Evolutionary conservation across 2,113 vertebrate species (phyloP).

Genomic region (Petrocephalus zakoni): DNA sequence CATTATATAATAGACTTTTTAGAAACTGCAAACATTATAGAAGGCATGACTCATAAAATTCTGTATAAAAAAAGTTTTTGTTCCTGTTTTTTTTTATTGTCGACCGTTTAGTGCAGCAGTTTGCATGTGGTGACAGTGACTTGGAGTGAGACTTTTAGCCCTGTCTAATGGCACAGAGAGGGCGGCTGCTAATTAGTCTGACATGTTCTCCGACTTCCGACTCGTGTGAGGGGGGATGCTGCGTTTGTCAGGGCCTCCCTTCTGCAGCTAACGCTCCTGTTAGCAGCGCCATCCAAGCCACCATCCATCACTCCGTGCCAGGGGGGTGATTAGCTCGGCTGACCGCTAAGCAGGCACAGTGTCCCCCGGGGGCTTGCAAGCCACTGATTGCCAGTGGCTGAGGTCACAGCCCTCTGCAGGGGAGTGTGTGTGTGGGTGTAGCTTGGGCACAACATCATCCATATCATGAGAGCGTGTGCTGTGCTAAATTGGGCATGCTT

Average conservation of each 20-base stretch:
- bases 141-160: background rate
- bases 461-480: background rate
- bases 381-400: background rate
- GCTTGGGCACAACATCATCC: background rate
- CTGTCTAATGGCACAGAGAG: conserved; percentile 14
- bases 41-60: background rate
- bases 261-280: background rate
- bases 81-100: background rate
- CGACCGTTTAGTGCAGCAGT: background rate
- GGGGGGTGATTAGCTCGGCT: background rate
- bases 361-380: background rate
- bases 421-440: background rate
- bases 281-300: background rate
- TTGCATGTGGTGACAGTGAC: conserved; percentile 12
- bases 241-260: background rate
- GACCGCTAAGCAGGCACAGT: background rate
- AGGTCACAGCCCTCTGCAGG: background rate
- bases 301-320: background rate
- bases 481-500: background rate
- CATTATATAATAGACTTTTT: background rate
- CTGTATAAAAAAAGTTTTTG: background rate
- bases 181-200: conserved; percentile 14
- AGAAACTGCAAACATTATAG: background rate
- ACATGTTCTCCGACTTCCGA: conserved; percentile 9
- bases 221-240: background rate